Base-by-base conservation (phyloP, 2,113 vertebrate species). In the Orthonyx spaldingii region DNA sequence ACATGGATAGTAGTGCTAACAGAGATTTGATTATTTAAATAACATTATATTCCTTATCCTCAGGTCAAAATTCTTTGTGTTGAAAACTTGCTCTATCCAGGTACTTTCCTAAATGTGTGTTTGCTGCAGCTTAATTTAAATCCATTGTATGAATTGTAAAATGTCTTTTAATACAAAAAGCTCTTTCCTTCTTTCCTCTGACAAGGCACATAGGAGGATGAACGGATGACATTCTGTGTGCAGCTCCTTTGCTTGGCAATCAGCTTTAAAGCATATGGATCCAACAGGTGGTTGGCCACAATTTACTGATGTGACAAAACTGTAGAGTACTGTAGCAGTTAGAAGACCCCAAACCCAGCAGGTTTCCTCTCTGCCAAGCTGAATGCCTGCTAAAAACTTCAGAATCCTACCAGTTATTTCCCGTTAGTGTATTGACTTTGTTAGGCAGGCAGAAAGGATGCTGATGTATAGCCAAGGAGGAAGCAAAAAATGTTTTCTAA, bases 281-380 rank as follows among this genome's bases (percentile, higher is more conserved):
- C 65, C 72, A 84, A 94, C 97, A 97, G 89, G 97, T 97, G 94
- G 84, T 49, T 88, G 76, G 76, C 74, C 85, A 87, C 56, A 93
- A 46, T 91, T 94, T 90, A 61, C 57, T 65, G n/a, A 56, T 74
- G 33, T 46, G 22, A 70, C 69, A 84, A 86, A 95, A 72, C 69
- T 3, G 5, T 13, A 47, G 42, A 42, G 4, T 81, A 49, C 19
- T 6, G 3, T 41, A 92, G 53, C 55, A 72, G 24, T 52, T 91
- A 50, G 82, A 81, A 82, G 68, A 69, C 22, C 89, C 69, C 27
- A 60, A 90, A 68, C n/a, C 27, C 33, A 87, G 47, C 57, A 86
- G 49, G 22, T 55, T 95, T 94, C 22, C 53, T 84, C 37, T 60
- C 53, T 57, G 37, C 46, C 55, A 85, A 63, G 37, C 46, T 60